Conservation (phyloP, 2,888 invertebrate species). For the Xanthorhoe spadicearia region DNA sequence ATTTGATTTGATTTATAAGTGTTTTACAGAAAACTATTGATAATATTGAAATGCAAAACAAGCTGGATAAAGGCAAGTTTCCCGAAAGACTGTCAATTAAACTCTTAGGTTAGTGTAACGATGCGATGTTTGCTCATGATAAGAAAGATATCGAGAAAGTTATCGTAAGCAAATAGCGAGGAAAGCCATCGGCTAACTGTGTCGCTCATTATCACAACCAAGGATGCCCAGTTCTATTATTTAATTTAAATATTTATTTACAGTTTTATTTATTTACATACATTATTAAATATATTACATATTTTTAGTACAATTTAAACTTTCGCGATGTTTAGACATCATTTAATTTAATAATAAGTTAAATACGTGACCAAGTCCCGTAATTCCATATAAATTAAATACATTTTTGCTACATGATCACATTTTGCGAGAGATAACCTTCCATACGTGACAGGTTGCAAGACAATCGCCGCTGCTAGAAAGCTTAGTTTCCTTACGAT, state of each 20-base stretch:
- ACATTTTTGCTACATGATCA: too few relatives aligned
- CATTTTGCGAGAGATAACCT: too few relatives aligned
- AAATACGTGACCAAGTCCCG: too few relatives aligned
- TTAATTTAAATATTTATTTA: neutral
- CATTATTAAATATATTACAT: too few relatives aligned
- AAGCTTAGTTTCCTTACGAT: too few relatives aligned
- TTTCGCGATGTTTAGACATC: too few relatives aligned
- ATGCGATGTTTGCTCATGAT: conserved; percentile 65
- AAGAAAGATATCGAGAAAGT: conserved; percentile 72
- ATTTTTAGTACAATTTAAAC: too few relatives aligned
- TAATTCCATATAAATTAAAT: too few relatives aligned
- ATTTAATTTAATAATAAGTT: too few relatives aligned
- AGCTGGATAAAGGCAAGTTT: neutral
- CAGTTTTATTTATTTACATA: neutral
- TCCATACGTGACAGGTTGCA: too few relatives aligned
- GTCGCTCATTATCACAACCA: conserved; percentile 50
- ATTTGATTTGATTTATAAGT: too few relatives aligned
- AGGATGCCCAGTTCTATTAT: neutral
- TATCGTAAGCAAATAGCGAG: conserved; percentile 73
- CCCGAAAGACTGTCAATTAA: conserved; percentile 17
- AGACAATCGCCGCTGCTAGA: too few relatives aligned
- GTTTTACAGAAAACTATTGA: neutral
- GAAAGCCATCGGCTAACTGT: conserved; percentile 49
- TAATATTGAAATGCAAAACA: neutral
- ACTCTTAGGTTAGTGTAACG: conserved; percentile 45